A percentile compares a stretch with the other conserved stretches of the same genome.
Conservation (phyloP, 2,888 invertebrate genomes). For the Diarsia brunnea region DNA sequence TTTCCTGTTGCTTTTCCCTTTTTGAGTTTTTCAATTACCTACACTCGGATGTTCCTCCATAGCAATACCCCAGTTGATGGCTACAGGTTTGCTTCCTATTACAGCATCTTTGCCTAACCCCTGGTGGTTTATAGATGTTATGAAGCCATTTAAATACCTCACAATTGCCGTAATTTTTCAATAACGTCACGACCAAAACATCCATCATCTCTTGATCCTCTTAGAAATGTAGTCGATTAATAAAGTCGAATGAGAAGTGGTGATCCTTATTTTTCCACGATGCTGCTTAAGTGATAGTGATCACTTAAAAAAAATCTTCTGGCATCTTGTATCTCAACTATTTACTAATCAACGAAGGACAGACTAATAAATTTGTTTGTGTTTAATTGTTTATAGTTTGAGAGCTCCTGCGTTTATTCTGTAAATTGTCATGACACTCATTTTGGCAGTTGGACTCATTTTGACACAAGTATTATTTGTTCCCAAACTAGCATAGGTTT, state of each 20-base stretch:
- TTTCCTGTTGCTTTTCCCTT: not conserved
- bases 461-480: not conserved
- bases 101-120: not conserved
- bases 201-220: too few species aligned
- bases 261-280: too few species aligned
- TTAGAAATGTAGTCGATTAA: too few species aligned
- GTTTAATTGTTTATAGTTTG: too few species aligned
- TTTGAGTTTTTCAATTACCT: not conserved
- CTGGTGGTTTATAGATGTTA: not conserved
- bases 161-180: too few species aligned
- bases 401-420: not conserved
- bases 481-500: not conserved
- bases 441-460: not conserved
- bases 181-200: too few species aligned
- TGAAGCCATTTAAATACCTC: not conserved
- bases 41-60: not conserved
- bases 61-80: not conserved
- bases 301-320: too few species aligned
- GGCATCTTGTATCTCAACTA: too few species aligned
- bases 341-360: too few species aligned
- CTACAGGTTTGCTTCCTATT: not conserved
- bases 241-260: too few species aligned
- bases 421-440: not conserved
- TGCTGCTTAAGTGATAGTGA: too few species aligned
- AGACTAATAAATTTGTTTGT: too few species aligned